Conservation (phyloP, 2,888 invertebrate genomes). For the Sinohyriopsis cumingii region DNA sequence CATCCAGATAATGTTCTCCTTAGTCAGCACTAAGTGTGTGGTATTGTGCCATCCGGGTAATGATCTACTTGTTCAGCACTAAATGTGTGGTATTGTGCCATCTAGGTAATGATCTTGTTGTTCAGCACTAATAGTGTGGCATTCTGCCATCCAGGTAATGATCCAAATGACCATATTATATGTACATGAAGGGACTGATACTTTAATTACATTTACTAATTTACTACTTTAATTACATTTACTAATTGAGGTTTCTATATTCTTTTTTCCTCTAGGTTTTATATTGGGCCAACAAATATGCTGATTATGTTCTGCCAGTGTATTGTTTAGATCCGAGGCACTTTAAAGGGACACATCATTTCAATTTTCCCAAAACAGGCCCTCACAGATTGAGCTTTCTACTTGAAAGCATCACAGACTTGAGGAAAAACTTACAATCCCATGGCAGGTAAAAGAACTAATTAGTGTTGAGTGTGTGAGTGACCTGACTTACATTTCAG, state of each 20-base stretch:
- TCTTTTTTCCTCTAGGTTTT: slow-evolving; percentile 37
- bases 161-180: too few species aligned
- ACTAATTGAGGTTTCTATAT: neutral
- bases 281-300: slow-evolving; percentile 55
- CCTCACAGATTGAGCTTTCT: slow-evolving; percentile 56
- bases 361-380: slow-evolving; percentile 59
- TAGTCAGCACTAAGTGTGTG: too few species aligned
- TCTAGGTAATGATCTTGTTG: too few species aligned
- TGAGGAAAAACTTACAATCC: slow-evolving; percentile 44
- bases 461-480: too few species aligned
- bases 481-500: too few species aligned
- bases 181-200: neutral
- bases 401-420: slow-evolving; percentile 52
- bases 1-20: too few species aligned
- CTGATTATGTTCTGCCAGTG: slow-evolving; percentile 53
- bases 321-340: slow-evolving; percentile 66
- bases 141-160: too few species aligned
- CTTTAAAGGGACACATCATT: slow-evolving; percentile 55
- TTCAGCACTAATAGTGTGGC: too few species aligned
- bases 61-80: too few species aligned
- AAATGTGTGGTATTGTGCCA: too few species aligned
- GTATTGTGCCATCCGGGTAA: too few species aligned
- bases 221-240: neutral
- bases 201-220: neutral
- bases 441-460: slow-evolving; percentile 48